phyloP scores from a whole-genome alignment of 37 sponge, comb jelly and placozoan species.

The Mnemiopsis leidyi region DNA sequence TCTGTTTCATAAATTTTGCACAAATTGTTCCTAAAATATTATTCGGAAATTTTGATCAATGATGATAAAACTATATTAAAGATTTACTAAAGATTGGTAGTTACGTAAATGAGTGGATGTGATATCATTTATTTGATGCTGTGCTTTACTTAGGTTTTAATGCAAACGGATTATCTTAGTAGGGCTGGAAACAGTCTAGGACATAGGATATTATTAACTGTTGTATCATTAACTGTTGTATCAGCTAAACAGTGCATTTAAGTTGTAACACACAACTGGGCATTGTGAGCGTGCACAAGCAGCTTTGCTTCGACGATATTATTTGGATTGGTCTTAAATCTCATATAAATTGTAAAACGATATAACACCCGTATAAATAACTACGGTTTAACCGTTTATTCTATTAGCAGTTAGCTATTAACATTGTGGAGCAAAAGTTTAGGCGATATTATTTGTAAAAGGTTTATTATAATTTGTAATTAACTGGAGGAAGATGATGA shows the following conservation, averaged over 20 bases:
- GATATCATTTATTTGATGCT: neutral
- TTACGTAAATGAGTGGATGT: neutral
- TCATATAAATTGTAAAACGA: neutral
- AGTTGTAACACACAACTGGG: neutral
- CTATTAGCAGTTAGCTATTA: too few species aligned
- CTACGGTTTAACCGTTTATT: neutral
- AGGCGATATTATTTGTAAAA: constrained; percentile 60
- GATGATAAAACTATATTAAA: neutral
- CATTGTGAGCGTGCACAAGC: neutral
- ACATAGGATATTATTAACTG: neutral
- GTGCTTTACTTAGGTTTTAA: neutral
- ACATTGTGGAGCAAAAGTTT: neutral
- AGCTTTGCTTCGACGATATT: neutral
- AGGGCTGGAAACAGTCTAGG: neutral
- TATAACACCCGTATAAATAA: neutral
- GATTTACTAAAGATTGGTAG: neutral
- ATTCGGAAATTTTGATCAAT: neutral
- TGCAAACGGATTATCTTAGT: neutral
- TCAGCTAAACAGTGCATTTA: neutral
- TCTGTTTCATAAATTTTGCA: too few species aligned
- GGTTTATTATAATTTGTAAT: constrained; percentile 34
- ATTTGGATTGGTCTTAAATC: neutral
- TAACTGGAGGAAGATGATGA: neutral
- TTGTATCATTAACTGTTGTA: too few species aligned
- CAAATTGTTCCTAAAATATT: too few species aligned